These are phyloP conservation scores for Peromyscus melanophrys DNA, from an alignment of 2,797 vertebrate genomes.

Conservation along the genomic window DNA sequence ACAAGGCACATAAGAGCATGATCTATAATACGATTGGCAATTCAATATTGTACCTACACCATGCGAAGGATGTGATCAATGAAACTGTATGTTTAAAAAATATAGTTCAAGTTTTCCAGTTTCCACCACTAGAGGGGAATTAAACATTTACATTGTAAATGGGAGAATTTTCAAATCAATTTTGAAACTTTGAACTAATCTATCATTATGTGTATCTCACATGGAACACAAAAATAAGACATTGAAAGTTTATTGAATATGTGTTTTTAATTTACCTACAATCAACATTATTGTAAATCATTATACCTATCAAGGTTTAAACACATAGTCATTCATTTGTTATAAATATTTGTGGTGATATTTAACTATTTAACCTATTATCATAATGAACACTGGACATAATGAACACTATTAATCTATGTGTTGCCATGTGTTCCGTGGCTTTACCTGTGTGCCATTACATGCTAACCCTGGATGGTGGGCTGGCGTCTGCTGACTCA, in stretches of 20 bases:
- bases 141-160: background rate
- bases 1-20: background rate
- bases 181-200: background rate
- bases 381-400: background rate
- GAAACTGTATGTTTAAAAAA: background rate
- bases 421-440: too few relatives aligned
- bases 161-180: background rate
- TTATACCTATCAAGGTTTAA: background rate
- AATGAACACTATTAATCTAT: background rate
- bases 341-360: background rate
- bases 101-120: background rate
- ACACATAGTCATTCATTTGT: background rate
- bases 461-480: too few relatives aligned
- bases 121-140: background rate
- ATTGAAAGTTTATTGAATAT: background rate
- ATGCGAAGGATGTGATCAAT: background rate
- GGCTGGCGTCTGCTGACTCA: too few relatives aligned
- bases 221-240: background rate
- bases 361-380: background rate
- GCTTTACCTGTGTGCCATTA: too few relatives aligned
- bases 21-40: background rate
- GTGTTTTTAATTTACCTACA: slow-evolving; percentile 25
- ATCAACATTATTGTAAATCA: slow-evolving; percentile 2
- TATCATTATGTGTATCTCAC: background rate
- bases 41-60: background rate